A percentile compares a stretch with the other conserved stretches of the same genome.
phyloP scores from a whole-genome alignment of 2,797 vertebrate genomes.

The Tolypeutes matacus region DNA sequence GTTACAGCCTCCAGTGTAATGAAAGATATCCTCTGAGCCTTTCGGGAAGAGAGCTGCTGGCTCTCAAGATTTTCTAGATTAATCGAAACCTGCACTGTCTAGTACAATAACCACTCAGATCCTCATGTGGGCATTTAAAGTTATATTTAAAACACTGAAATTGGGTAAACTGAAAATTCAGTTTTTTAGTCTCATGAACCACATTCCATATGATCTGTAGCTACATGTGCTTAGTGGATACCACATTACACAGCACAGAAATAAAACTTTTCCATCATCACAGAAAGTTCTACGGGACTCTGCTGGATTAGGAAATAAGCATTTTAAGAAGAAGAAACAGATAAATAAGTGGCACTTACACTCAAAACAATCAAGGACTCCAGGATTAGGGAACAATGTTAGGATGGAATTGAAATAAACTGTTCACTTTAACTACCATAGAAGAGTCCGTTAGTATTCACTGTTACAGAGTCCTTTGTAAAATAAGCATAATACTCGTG shows the following conservation, averaged over 20 bases:
- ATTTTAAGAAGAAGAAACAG: not conserved
- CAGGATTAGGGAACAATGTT: not conserved
- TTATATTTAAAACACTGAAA: not conserved
- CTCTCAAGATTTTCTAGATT: not conserved
- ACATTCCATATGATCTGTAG: not conserved
- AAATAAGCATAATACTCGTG: not conserved
- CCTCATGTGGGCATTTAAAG: not conserved
- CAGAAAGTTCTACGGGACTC: not conserved
- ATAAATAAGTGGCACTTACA: not conserved
- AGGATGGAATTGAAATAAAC: not conserved
- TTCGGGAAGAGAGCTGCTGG: not conserved
- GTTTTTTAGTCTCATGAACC: not conserved
- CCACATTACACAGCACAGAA: not conserved
- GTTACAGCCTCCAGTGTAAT: accelerated
- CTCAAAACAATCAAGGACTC: not conserved
- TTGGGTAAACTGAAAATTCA: not conserved
- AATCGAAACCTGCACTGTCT: not conserved
- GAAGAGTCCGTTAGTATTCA: not conserved
- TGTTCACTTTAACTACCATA: not conserved
- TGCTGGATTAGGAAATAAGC: not conserved
- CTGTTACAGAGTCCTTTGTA: not conserved
- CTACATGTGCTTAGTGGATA: not conserved
- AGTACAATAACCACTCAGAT: not conserved
- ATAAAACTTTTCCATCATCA: too few species aligned
- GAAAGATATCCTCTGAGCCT: not conserved